A percentile compares a stretch with the other conserved stretches of the same genome.
Conservation (phyloP, 23 tunicate genomes). For the Botrylloides violaceus region DNA sequence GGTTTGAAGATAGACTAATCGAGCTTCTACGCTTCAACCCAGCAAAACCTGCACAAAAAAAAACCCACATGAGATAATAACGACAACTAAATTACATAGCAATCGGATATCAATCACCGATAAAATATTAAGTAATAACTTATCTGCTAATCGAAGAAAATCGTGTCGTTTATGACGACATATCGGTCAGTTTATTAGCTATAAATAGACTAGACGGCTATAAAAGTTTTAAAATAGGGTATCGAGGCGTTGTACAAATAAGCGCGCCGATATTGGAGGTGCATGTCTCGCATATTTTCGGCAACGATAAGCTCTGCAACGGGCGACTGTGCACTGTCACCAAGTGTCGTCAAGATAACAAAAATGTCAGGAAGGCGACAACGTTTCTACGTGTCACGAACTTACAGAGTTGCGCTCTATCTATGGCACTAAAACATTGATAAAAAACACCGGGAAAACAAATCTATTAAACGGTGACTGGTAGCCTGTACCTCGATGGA, state of each 20-base stretch:
- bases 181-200: background rate
- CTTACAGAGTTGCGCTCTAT: too few species aligned
- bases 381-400: too few species aligned
- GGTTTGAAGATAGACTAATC: background rate
- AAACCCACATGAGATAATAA: too few species aligned
- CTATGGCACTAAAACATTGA: too few species aligned
- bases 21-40: background rate
- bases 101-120: too few species aligned
- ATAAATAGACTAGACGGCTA: background rate
- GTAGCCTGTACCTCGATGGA: too few species aligned
- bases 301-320: background rate
- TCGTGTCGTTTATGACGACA: background rate
- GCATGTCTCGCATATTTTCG: background rate
- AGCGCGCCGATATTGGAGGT: background rate
- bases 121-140: too few species aligned
- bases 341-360: background rate
- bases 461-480: too few species aligned
- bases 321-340: background rate
- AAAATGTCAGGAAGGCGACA: too few species aligned
- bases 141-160: background rate
- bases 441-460: too few species aligned
- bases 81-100: too few species aligned
- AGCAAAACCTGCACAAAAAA: background rate
- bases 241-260: background rate
- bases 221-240: background rate